Evolutionary conservation across 1,140 invertebrate species (phyloP).

Genomic region (Helicoverpa armigera): DNA sequence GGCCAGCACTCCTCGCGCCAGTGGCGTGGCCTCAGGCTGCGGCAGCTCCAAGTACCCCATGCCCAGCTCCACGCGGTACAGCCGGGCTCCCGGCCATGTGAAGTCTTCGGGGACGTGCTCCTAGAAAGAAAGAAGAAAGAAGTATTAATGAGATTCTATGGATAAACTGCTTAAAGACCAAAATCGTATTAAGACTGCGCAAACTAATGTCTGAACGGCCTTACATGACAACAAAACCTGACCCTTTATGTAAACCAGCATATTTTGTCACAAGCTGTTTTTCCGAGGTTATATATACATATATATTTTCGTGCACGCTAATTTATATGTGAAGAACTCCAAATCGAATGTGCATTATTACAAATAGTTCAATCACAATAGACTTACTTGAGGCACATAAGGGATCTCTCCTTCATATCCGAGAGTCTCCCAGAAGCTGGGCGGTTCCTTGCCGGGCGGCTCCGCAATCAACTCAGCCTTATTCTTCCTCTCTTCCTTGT

Average conservation of each 20-base stretch:
- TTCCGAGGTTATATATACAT: too few relatives aligned
- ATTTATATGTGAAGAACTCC: too few relatives aligned
- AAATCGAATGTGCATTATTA: too few relatives aligned
- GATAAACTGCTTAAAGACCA: too few relatives aligned
- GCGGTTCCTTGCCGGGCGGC: slow-evolving; percentile 92
- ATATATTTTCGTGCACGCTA: too few relatives aligned
- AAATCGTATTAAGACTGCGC: too few relatives aligned
- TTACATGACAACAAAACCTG: too few relatives aligned
- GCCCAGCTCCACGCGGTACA: slow-evolving; percentile 98
- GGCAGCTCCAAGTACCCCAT: slow-evolving; percentile 99
- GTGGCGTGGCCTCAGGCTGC: slow-evolving; percentile 95
- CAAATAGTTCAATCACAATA: too few relatives aligned
- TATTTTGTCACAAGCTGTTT: too few relatives aligned
- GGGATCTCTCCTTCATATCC: slow-evolving; percentile 85
- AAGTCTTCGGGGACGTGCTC: slow-evolving; percentile 95
- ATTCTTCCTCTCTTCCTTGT: slow-evolving; percentile 99
- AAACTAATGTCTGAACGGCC: too few relatives aligned
- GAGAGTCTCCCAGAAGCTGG: slow-evolving; percentile 94
- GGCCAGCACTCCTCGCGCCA: slow-evolving; percentile 92
- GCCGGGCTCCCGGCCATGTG: slow-evolving; percentile 90
- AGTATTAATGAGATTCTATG: not conserved
- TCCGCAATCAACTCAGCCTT: slow-evolving; percentile 96
- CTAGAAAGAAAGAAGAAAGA: slow-evolving; percentile 76
- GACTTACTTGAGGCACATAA: slow-evolving; percentile 72
- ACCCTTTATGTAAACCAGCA: too few relatives aligned